Evolutionary conservation across 1,140 invertebrate genomes (phyloP).

Genomic region (honey bee (Apis mellifera)): DNA sequence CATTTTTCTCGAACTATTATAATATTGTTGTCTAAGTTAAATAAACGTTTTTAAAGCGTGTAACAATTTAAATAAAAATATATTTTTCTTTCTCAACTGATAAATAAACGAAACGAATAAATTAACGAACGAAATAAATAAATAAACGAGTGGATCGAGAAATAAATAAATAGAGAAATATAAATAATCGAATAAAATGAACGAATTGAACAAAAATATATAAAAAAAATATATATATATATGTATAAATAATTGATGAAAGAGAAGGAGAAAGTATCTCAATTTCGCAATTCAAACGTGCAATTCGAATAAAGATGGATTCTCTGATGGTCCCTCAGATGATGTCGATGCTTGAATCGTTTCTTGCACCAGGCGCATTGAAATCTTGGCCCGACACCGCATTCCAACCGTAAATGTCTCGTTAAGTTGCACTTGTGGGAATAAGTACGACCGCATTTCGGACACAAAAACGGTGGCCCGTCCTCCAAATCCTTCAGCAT

Average conservation of each 20-base stretch:
- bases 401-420: constrained; percentile 81
- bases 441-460: constrained; percentile 78
- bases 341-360: constrained; percentile 81
- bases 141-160: background rate
- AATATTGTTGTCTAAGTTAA: background rate
- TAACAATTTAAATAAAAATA: background rate
- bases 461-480: constrained; percentile 72
- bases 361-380: constrained; percentile 80
- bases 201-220: background rate
- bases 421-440: constrained; percentile 77
- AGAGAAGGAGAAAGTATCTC: background rate
- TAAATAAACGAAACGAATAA: background rate
- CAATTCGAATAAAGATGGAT: constrained; percentile 65
- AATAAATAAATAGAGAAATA: constrained; percentile 15
- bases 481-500: constrained; percentile 54
- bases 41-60: too few relatives aligned
- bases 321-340: constrained; percentile 74
- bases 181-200: constrained; percentile 1
- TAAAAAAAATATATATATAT: background rate
- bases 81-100: background rate
- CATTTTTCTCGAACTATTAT: background rate
- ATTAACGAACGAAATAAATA: background rate
- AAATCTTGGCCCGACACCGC: constrained; percentile 82
- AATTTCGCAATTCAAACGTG: constrained; percentile 51
- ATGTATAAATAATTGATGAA: too few relatives aligned